Evolutionary conservation across 2,888 invertebrate species (phyloP).

Genomic region (Serrognathus titanus): DNA sequence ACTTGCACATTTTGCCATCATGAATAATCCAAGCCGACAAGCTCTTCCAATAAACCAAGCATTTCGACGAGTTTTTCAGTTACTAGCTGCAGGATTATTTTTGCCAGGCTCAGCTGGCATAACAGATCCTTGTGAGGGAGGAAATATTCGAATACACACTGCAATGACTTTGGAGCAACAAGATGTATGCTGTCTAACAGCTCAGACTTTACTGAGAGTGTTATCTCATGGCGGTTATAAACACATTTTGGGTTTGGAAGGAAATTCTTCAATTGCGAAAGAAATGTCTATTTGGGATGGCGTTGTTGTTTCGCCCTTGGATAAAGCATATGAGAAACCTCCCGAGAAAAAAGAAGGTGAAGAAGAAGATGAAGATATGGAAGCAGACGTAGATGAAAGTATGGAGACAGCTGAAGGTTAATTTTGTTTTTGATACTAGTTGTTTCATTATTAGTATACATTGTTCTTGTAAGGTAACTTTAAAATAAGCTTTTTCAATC

Average conservation of each 20-base stretch:
- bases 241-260: slow-evolving; percentile 74
- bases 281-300: slow-evolving; percentile 98
- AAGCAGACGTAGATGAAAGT: slow-evolving; percentile 57
- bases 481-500: no score
- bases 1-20: slow-evolving; percentile 91
- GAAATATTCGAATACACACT: slow-evolving; percentile 85
- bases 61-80: slow-evolving; percentile 84
- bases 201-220: slow-evolving; percentile 88
- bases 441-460: not conserved
- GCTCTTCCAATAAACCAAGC: slow-evolving; percentile 90
- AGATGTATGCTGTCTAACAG: slow-evolving; percentile 89
- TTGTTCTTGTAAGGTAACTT: no score
- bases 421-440: not conserved
- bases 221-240: slow-evolving; percentile 91
- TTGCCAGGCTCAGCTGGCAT: slow-evolving; percentile 91
- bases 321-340: slow-evolving; percentile 85
- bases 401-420: slow-evolving; percentile 50
- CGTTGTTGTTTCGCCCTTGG: slow-evolving; percentile 92
- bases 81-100: slow-evolving; percentile 91
- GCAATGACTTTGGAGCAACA: slow-evolving; percentile 87
- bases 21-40: slow-evolving; percentile 92
- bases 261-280: slow-evolving; percentile 55
- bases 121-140: slow-evolving; percentile 91
- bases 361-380: slow-evolving; percentile 66
- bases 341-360: slow-evolving; percentile 73